Evolutionary conservation across 2,888 invertebrate genomes (phyloP), one percentile per base, ranked within the genome.

Genomic region (Ochropleura plecta): DNA sequence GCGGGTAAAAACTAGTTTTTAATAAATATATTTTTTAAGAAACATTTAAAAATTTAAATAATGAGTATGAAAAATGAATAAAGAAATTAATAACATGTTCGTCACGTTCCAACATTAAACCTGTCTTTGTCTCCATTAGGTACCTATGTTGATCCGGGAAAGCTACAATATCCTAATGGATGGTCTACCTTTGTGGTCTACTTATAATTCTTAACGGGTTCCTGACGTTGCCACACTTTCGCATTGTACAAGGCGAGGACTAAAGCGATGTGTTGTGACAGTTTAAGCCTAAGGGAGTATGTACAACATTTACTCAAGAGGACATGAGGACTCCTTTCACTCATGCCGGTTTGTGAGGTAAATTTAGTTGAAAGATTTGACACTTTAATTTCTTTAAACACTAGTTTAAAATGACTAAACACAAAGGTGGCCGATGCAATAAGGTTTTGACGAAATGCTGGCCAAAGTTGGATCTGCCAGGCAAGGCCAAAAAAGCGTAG

Each of bases 121-220:
- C 46, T 46, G 16, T 55, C 53, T 10, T 18, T 2, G 3, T 44
- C 18, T 30, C 63, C 30, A 68, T 76, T 66, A 57, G 18, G 16
- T 55, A n/a, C n/a, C n/a, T n/a, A 69, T 57, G 55, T 71, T 57
- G 68, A 76, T 57, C 51, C 59, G 63, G 69, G 71, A 84, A 76
- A 81, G 76, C 55, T n/a, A 42, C 64, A 42, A 46, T 53, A 69
- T 74, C 49, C 53, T 70, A 44, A 81, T 57, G 10, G 30, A 70
- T 68, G n/a, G 10, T 63, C 76, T 80, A 69, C 44, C 62, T n/a
- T 42, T 44, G n/a, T 68, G 12, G 8, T 63, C 76, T 81, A 66
- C 53, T 84, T 81, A 72, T 46, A 81, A 82, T 82, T 81, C 82
- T 18, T 16, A 18, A 20, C 68, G 44, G 57, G 70, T 53, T 49